Evolutionary conservation across 2,888 invertebrate species (phyloP), one percentile per base, ranked within the genome.

Genomic region (Neocrepidodera transversa): DNA sequence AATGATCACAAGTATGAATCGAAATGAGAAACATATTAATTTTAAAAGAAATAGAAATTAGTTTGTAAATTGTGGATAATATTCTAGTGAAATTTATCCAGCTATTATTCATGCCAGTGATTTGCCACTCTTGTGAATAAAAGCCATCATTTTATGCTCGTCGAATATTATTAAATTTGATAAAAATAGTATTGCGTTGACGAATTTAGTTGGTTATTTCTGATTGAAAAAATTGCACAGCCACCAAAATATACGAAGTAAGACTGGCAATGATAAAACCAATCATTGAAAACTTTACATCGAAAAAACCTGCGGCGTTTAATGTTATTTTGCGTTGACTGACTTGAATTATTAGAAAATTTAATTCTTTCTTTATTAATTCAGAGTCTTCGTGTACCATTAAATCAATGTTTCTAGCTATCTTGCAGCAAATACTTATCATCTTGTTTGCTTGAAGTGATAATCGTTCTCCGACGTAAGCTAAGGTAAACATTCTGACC

Each of bases 181-280:
- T n/a, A n/a, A n/a, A n/a, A n/a, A n/a, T n/a, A n/a, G n/a, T n/a
- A n/a, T n/a, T n/a, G n/a, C n/a, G n/a, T n/a, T n/a, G n/a, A n/a
- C n/a, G n/a, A n/a, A n/a, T n/a, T n/a, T n/a, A n/a, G n/a, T n/a
- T n/a, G n/a, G n/a, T n/a, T n/a, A n/a, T n/a, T n/a, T n/a, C n/a
- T 23, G 38, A 38, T 38, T 38, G 38, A 16, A 53, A 13, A 14
- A 59, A 59, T 28, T 62, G 62, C 5, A 58, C 36, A 1, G 58
- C 50, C 8, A 62, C 56, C 1, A 62, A 58, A 8, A 58, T 55
- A 14, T 62, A 55, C 11, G 62, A 62, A 5, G 62, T 62, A n/a
- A 62, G 43, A 20, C 51, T 58, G 5, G 51, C 20, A 11, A 58
- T 49, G 7, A 62, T 38, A 16, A 59, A 62, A 2, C 62, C 58